phyloP scores from a whole-genome alignment of 2,888 invertebrate species.

The Conomelus anceps region DNA sequence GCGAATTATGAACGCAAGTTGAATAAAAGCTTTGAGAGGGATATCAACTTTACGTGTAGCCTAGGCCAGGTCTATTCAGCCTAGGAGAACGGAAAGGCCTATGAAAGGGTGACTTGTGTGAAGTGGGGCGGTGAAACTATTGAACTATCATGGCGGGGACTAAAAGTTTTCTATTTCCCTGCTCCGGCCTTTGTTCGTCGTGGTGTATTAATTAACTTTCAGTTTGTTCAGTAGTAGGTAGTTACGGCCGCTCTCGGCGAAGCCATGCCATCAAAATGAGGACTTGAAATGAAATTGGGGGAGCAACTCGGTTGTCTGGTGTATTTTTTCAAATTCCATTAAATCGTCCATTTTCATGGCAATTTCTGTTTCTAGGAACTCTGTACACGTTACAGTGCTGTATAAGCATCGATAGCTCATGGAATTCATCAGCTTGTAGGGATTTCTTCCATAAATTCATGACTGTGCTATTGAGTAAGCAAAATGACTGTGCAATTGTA shows the following conservation, averaged over 20 bases:
- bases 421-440: too few species aligned
- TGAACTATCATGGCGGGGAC: not conserved
- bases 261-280: not conserved
- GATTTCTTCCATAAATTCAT: too few species aligned
- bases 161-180: not conserved
- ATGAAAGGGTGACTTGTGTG: not conserved
- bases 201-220: not conserved
- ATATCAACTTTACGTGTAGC: not conserved
- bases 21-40: not conserved
- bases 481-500: too few species aligned
- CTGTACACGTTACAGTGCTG: not conserved
- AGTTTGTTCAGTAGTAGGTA: not conserved
- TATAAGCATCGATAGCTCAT: not conserved
- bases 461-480: too few species aligned
- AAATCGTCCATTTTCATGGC: not conserved
- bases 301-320: not conserved
- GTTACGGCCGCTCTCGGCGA: not conserved
- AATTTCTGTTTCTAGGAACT: not conserved
- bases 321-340: not conserved
- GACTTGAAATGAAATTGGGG: not conserved
- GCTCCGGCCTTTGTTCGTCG: not conserved
- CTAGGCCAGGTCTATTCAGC: not conserved
- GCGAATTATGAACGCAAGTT: not conserved
- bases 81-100: not conserved
- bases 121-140: not conserved